Evolutionary conservation across 2,113 vertebrate species (phyloP).

Genomic region (Psophia crepitans): DNA sequence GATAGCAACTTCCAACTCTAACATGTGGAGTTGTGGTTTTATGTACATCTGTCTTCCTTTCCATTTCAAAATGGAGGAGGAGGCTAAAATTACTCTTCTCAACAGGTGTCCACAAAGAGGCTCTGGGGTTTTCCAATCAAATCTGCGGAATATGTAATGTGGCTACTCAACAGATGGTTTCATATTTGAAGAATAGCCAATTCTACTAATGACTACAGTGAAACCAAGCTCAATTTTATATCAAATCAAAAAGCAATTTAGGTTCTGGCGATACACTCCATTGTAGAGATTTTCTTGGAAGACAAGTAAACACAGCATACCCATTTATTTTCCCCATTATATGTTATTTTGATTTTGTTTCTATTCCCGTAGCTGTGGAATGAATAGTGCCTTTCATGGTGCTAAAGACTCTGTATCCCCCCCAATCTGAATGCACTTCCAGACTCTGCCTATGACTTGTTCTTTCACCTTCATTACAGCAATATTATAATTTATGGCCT

Average conservation of each 20-base stretch:
- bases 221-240: conserved; percentile 18
- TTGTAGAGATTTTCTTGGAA: neutral
- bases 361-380: neutral
- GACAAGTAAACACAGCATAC: neutral
- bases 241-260: neutral
- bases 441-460: neutral
- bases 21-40: neutral
- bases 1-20: neutral
- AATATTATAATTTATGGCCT: neutral
- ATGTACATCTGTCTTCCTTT: conserved; percentile 36
- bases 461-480: neutral
- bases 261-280: neutral
- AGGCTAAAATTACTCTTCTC: conserved; percentile 58
- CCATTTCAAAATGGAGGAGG: conserved; percentile 51
- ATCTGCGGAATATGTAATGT: conserved; percentile 55
- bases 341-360: neutral
- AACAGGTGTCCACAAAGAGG: conserved; percentile 49
- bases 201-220: neutral
- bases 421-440: neutral
- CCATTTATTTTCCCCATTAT: neutral
- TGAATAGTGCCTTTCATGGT: neutral
- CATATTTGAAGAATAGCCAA: conserved; percentile 22
- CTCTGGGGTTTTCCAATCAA: conserved; percentile 55
- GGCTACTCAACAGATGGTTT: conserved; percentile 49
- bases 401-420: neutral